These are phyloP conservation scores for Phyllotreta cruciferae DNA, from an alignment of 2,888 invertebrate genomes.

Conservation along the genomic window DNA sequence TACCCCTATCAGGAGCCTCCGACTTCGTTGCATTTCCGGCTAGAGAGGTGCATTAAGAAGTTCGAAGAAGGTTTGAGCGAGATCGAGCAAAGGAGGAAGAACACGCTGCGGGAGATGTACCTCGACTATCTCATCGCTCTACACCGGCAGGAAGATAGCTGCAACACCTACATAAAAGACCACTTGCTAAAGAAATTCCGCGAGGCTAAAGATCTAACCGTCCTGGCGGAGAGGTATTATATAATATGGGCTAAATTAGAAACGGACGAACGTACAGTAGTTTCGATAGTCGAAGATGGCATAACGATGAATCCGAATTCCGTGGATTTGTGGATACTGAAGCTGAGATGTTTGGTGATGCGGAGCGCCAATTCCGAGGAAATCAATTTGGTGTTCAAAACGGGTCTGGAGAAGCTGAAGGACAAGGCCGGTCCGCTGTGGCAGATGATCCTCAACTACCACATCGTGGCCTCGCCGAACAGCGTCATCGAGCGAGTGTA, in stretches of 20 bases:
- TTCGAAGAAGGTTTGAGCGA: slow-evolving; percentile 49
- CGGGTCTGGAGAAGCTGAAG: slow-evolving; percentile 53
- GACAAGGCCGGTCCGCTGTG: slow-evolving; percentile 60
- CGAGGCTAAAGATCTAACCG: slow-evolving; percentile 36
- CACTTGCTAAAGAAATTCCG: slow-evolving; percentile 57
- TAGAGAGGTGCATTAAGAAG: slow-evolving; percentile 47
- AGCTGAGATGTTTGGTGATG: slow-evolving; percentile 60
- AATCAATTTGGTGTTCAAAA: slow-evolving; percentile 48
- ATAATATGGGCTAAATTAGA: slow-evolving; percentile 52
- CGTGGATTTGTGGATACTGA: slow-evolving; percentile 63
- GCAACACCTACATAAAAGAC: slow-evolving; percentile 56
- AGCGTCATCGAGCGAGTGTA: slow-evolving; percentile 59
- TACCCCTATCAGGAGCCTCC: not conserved
- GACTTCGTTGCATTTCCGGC: slow-evolving; percentile 31
- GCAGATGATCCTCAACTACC: slow-evolving; percentile 58
- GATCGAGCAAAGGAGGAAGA: slow-evolving; percentile 40
- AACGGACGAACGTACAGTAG: slow-evolving; percentile 42
- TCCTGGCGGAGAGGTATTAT: slow-evolving; percentile 49
- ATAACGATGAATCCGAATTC: slow-evolving; percentile 60
- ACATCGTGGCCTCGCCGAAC: slow-evolving; percentile 53
- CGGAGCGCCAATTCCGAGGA: slow-evolving; percentile 57
- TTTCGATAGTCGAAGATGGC: slow-evolving; percentile 53
- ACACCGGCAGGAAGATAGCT: slow-evolving; percentile 30
- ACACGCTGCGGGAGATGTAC: slow-evolving; percentile 55
- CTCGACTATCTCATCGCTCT: slow-evolving; percentile 64